Conservation (phyloP, 2,797 vertebrate genomes). For the Paratrypauchen microcephalus region DNA sequence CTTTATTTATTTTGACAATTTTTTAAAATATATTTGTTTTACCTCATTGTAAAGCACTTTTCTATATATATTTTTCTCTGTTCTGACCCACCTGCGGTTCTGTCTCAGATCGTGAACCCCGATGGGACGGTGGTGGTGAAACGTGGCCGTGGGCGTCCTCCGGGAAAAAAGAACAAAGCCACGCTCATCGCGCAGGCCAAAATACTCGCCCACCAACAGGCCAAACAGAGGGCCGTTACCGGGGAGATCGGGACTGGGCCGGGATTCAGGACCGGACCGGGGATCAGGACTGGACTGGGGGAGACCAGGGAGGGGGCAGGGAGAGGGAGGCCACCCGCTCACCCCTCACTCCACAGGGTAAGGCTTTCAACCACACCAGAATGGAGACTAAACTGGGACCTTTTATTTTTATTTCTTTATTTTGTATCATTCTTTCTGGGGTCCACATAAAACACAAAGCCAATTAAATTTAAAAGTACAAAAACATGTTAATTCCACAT, state of each 20-base stretch:
- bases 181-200: conserved; percentile 68
- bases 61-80: background rate
- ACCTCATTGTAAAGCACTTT: background rate
- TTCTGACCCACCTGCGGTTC: background rate
- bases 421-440: no score
- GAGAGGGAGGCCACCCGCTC: conserved; percentile 7
- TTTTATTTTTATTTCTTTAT: no score
- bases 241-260: background rate
- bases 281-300: conserved; percentile 10
- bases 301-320: background rate
- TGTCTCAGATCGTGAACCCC: conserved; percentile 34
- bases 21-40: no score
- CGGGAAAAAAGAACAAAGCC: conserved; percentile 74
- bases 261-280: background rate
- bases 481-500: no score
- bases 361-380: background rate
- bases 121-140: conserved; percentile 62
- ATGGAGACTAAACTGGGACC: no score
- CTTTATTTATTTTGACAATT: no score
- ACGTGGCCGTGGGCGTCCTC: conserved; percentile 73
- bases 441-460: no score
- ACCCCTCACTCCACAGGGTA: conserved; percentile 45
- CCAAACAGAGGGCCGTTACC: conserved; percentile 16
- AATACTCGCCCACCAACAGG: conserved; percentile 59
- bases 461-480: no score